Evolutionary conservation across 2,797 vertebrate species (phyloP), one percentile per base, ranked within the genome.

Genomic region (Eidolon dupreanum): DNA sequence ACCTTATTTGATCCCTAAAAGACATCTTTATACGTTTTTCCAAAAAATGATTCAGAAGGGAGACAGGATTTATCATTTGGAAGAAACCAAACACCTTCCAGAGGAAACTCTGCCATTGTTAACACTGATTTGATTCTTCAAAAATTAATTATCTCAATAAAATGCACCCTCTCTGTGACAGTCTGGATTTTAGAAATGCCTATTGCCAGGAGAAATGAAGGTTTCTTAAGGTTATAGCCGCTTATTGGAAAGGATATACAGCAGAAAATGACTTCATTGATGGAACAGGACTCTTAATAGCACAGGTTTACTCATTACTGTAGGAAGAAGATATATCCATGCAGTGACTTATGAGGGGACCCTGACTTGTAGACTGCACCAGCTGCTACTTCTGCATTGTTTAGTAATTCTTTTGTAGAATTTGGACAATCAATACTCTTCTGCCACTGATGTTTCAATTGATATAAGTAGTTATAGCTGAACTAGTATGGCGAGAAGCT

Each of bases 81-180:
- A 94, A 94, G 83, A 96, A 95, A 95, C 68, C 33, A 75, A 43
- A 75, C 6, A 75, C 38, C 46, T 93, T 83, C 13, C 33, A 94
- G 75, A 90, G 74, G 43, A 82, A 66, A 28, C 31, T 68, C 53
- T 88, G 65, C 26, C 28, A 71, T 94, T 43, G 10, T 75, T 43
- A 86, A 87, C 46, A 78, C 26, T 88, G 49, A 83, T 85, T 28
- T 86, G 36, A 77, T 74, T 91, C 74, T 96, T 93, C n/a, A 91
- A 68, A 78, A 70, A 77, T 55, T 8, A 65, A 24, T 84, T 71
- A 79, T 63, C 90, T 93, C 74, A 57, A 36, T 33, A 85, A 91
- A 68, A 75, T 36, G 1, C 0, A 84, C 31, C 26, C 9, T 94
- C 22, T 73, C 46, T 93, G 63, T 66, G 26, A 82, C 4, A 78